These are phyloP conservation scores for Miopithecus talapoin DNA, from an alignment of 2,797 vertebrate species.

Conservation along the genomic window DNA sequence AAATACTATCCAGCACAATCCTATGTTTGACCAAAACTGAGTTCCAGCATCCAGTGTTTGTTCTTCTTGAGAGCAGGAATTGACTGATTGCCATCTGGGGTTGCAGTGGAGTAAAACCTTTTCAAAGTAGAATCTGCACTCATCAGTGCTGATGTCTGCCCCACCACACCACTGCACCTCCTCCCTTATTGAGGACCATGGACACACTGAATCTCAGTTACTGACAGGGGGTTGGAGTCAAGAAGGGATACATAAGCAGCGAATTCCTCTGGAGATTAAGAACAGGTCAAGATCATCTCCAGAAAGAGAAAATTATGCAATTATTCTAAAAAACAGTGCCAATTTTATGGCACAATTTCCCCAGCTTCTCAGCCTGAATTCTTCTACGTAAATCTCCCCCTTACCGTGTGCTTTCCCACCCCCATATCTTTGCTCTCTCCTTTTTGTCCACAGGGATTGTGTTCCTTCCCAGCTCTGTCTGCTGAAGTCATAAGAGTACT, in stretches of 20 bases:
- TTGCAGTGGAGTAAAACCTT: not conserved
- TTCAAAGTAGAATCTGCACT: not conserved
- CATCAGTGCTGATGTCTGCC: not conserved
- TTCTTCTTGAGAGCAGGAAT: not conserved
- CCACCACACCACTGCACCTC: not conserved
- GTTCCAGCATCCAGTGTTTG: not conserved
- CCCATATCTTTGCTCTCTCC: not conserved
- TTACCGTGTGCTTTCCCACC: not conserved
- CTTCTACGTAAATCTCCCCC: not conserved
- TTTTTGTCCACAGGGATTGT: not conserved
- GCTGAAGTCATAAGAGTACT: not conserved
- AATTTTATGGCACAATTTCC: not conserved
- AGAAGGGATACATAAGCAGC: not conserved
- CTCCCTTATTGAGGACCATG: not conserved
- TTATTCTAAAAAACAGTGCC: not conserved
- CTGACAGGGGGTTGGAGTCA: not conserved
- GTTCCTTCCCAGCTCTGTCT: not conserved
- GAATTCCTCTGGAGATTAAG: not conserved
- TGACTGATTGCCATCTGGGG: not conserved
- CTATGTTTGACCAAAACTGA: not conserved
- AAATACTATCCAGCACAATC: not conserved
- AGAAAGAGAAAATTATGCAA: not conserved
- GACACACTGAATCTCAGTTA: not conserved
- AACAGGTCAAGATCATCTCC: not conserved
- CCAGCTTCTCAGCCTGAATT: not conserved